Conservation (phyloP, 2,888 invertebrate genomes). For the Trypoxylon attenuatum region DNA sequence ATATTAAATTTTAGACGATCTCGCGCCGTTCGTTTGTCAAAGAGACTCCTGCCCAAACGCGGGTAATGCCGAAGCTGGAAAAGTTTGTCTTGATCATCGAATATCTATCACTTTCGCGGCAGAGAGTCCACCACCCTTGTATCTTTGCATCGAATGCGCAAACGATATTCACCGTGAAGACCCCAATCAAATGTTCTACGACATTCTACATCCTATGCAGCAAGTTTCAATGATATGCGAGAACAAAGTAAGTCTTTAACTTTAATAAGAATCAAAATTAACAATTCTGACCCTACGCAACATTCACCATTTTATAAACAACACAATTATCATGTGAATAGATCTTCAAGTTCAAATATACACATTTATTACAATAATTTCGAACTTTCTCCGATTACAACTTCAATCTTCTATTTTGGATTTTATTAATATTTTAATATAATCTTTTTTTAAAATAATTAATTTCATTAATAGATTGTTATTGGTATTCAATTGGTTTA, state of each 20-base stretch:
- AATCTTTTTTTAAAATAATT: too few relatives aligned
- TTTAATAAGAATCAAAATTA: too few relatives aligned
- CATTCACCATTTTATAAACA: not conserved
- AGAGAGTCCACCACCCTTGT: slow-evolving; percentile 94
- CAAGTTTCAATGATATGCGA: slow-evolving; percentile 97
- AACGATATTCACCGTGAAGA: slow-evolving; percentile 93
- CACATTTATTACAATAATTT: too few relatives aligned
- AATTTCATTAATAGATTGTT: not conserved
- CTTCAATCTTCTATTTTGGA: too few relatives aligned
- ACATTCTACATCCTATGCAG: slow-evolving; percentile 93
- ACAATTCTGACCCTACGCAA: too few relatives aligned
- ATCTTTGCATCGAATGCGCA: slow-evolving; percentile 96
- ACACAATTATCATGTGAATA: not conserved
- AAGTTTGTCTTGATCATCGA: slow-evolving; percentile 96
- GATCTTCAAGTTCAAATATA: too few relatives aligned
- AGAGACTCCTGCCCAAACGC: slow-evolving; percentile 93
- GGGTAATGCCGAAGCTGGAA: slow-evolving; percentile 89
- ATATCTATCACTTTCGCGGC: slow-evolving; percentile 90
- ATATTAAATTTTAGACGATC: slow-evolving; percentile 80
- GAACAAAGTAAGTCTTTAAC: slow-evolving; percentile 85
- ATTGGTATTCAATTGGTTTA: not conserved
- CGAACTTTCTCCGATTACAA: too few relatives aligned
- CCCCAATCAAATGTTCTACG: slow-evolving; percentile 89
- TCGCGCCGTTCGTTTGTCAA: slow-evolving; percentile 90
- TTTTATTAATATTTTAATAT: not conserved